Evolutionary conservation across 2,888 invertebrate genomes (phyloP), one percentile per base, ranked within the genome.

Genomic region (Drymonia ruficornis): DNA sequence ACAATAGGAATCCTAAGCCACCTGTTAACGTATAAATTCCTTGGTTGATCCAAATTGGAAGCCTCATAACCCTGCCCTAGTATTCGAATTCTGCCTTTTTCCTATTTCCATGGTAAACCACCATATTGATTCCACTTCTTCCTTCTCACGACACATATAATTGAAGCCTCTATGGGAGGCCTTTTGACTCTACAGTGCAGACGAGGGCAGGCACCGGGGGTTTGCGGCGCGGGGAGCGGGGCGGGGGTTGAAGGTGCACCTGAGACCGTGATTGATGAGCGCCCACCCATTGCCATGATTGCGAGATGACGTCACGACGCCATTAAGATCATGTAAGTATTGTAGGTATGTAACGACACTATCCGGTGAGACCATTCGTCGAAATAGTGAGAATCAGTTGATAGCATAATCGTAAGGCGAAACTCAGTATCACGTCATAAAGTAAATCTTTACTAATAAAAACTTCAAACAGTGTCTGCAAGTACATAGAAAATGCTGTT

Each of bases 211-310:
- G 56, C 58, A 54, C 59, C 66, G 66, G 56, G 59, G 61, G 54
- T 63, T 67, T 16, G 58, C 45, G 57, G 61, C 53, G 64, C 56
- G 61, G 69, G 38, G 70, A 61, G 69, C 55, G 63, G 72, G 58
- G 56, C 65, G 65, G 58, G 57, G 62, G 63, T 64, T 66, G 61
- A 52, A 61, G 55, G 63, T 78, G 83, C 91, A 91, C 91, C 91
- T 91, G 91, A 76, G 86, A 76, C 87, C 76, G 77, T 91, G 91
- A 91, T 91, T 91, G 91, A 91, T 91, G 91, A 91, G 81, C 63
- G 50, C 72, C 73, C 78, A 78, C 70, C 87, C 82, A 84, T 85
- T 80, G 84, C 81, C 78, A 86, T 89, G 89, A 89, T 90, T 87
- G 83, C 80, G 60, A 79, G 62, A 75, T 75, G 76, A 72, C 72